Base-by-base conservation (phyloP, 2,888 invertebrate genomes). In the Sarcophaga variegata region DNA sequence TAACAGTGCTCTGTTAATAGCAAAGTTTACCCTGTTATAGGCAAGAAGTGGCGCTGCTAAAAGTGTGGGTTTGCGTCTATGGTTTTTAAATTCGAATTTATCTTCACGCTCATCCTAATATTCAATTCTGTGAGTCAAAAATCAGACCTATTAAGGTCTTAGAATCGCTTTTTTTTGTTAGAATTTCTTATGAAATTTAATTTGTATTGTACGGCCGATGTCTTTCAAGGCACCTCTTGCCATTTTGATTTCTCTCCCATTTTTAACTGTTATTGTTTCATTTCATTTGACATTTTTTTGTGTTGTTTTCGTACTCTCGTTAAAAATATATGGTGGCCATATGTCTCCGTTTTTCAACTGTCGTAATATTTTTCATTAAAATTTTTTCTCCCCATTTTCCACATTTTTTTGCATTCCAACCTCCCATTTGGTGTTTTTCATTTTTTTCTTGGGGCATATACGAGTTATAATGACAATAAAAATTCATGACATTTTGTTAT, bases 401-500 rank as follows among this genome's bases (percentile, higher is more conserved):
- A 62, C 54, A 8, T 76, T 45, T 22, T 70, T 74, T 45, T 12
- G 49, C 49, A 10, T 37, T 10, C 37, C 37, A 37, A 37, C 37
- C 37, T 37, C 37, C 37, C 37, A 37, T 37, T 37, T 37, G 10
- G 3, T 49, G 27, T 54, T 25, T 54, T n/a, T 66, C 45, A 60
- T 72, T 72, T 72, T 25, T 66, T 25, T 66, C 45, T 67, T 67
- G 63, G 59, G 64, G 59, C 69, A 37, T 37, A 37, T 37, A 37
- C 37, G 37, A 37, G 37, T 37, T 64, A 49, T 75, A 71, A 80
- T 84, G 80, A 70, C 70, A 80, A 84, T 84, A 84, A 84, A 84
- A 84, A 84, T 84, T 84, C 84, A 80, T 84, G 84, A 75, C 84
- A 84, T 80, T 37, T 84, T 80, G 75, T 71, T 80, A 64, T 80